phyloP scores from a whole-genome alignment of 2,113 vertebrate genomes.

The Hipposideros armiger region DNA sequence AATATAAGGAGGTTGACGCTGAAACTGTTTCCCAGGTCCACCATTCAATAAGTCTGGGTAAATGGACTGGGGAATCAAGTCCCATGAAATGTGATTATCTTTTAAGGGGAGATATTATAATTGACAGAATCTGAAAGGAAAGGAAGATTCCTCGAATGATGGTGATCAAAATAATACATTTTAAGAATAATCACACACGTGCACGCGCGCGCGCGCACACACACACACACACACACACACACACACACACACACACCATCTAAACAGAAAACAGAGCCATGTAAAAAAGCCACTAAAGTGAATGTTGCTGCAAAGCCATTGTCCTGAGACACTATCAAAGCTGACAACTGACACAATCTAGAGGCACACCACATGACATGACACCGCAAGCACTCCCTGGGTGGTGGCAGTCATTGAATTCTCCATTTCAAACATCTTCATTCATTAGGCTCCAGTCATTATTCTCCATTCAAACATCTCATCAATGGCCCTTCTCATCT shows the following conservation, averaged over 20 bases:
- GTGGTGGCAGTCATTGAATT: neutral
- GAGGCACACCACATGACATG: neutral
- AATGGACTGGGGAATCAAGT: neutral
- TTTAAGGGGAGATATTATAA: neutral
- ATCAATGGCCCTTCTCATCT: neutral
- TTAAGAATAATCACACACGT: neutral
- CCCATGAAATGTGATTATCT: constrained; percentile 4
- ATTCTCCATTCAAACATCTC: neutral
- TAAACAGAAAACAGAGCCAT: neutral
- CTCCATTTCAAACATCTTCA: neutral
- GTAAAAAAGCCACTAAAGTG: neutral
- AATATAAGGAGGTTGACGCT: neutral
- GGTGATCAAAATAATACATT: neutral
- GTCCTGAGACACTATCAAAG: neutral
- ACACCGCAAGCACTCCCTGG: neutral
- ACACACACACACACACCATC: neutral
- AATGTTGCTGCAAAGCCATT: neutral
- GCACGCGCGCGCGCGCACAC: neutral
- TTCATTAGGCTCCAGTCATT: neutral
- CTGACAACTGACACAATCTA: neutral
- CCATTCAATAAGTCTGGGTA: neutral
- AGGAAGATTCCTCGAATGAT: neutral
- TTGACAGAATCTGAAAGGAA: neutral
- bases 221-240: neutral
- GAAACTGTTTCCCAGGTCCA: neutral